Evolutionary conservation across 2,113 vertebrate species (phyloP).

Genomic region (Poecilia latipinna): DNA sequence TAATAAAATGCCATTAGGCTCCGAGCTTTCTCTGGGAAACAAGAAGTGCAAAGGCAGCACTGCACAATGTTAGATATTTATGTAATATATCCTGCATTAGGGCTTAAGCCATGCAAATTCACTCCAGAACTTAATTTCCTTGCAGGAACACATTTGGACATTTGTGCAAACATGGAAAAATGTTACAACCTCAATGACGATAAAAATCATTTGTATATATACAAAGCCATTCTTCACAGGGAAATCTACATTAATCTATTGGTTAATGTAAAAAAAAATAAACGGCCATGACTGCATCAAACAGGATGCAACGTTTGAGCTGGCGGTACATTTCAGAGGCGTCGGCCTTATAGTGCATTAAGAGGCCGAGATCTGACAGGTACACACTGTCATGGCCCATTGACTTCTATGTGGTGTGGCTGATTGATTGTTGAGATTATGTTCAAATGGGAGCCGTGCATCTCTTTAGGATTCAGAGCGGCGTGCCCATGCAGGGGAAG

Average conservation of each 20-base stretch:
- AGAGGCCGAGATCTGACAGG: constrained; percentile 72
- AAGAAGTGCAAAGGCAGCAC: constrained; percentile 52
- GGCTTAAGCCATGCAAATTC: constrained; percentile 40
- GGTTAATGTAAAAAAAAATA: constrained; percentile 43
- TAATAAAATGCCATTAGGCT: constrained; percentile 66
- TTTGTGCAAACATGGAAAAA: constrained; percentile 1
- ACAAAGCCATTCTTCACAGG: not conserved
- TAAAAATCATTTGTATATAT: not conserved
- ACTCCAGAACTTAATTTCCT: constrained; percentile 23
- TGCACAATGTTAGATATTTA: constrained; percentile 67
- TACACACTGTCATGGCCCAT: constrained; percentile 73
- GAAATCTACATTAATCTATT: constrained; percentile 27
- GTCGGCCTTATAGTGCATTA: constrained; percentile 58
- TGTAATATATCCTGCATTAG: constrained; percentile 57
- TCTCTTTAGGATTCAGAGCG: constrained; percentile 59
- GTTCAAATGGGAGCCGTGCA: constrained; percentile 47
- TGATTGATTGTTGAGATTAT: constrained; percentile 71
- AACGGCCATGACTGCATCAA: constrained; percentile 38
- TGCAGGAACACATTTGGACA: not conserved
- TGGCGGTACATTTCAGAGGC: constrained; percentile 58
- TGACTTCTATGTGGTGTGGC: constrained; percentile 67
- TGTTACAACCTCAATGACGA: not conserved
- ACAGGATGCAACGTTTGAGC: constrained; percentile 20
- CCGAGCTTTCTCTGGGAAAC: constrained; percentile 39
- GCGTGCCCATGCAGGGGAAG: constrained; percentile 35